Conservation (phyloP, 2,797 vertebrate genomes). For the Myotis planiceps region DNA sequence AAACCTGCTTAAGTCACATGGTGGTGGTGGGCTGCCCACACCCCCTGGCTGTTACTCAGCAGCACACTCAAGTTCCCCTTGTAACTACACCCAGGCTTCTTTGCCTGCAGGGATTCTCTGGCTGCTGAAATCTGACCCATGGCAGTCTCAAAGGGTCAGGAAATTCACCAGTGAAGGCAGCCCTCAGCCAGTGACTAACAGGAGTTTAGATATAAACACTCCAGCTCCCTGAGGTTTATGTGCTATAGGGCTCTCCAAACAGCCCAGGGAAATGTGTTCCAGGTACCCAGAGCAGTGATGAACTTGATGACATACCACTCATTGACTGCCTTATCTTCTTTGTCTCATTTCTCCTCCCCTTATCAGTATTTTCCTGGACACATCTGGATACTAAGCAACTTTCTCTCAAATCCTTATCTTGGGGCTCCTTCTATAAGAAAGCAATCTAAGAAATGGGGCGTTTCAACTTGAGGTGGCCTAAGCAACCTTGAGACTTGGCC, state of each 20-base stretch:
- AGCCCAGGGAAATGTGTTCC: background rate
- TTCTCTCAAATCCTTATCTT: background rate
- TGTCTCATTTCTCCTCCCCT: background rate
- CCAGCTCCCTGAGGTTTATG: accelerated
- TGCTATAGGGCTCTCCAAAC: background rate
- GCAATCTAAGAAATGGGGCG: background rate
- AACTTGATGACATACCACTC: too few relatives aligned
- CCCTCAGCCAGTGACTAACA: background rate
- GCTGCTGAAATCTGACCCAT: background rate
- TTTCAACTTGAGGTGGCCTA: background rate
- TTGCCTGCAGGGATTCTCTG: background rate
- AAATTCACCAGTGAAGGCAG: background rate
- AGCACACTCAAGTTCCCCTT: background rate
- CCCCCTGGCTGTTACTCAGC: too few relatives aligned
- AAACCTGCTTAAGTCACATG: background rate
- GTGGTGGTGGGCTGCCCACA: background rate
- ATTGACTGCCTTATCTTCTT: background rate
- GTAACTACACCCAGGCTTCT: background rate
- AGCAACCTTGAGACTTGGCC: background rate
- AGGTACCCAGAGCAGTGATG: background rate
- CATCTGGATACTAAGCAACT: background rate
- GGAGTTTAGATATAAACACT: background rate
- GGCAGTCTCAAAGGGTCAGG: background rate
- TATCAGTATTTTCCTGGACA: background rate
- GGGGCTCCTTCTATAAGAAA: background rate